Base-by-base conservation (phyloP, 2,888 invertebrate species). In the Orthosia incerta region DNA sequence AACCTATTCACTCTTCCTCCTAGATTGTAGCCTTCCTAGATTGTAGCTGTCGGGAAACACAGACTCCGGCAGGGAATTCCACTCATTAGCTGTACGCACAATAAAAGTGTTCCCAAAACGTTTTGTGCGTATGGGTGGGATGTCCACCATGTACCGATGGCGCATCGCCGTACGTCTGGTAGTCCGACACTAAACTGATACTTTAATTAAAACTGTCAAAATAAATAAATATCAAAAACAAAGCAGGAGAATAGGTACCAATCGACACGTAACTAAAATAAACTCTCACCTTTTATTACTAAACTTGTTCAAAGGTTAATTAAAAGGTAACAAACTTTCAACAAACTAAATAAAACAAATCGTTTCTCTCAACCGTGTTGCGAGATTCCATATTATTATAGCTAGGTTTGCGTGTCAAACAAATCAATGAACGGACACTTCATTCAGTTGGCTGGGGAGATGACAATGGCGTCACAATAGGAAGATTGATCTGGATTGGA, bases 341-440 rank as follows among this genome's bases (percentile, higher is more conserved):
- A 15, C 15, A 45, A 60, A 55, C 59, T 60, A 61, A 67, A 66
- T 78, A 70, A 79, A 79, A 71, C 66, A 71, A 65, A 79, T 82
- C 45, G 69, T 53, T 78, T 62, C 20, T 18, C 46, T 50, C 39
- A 74, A 68, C 68, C 70, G 23, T 64, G 67, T 79, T 68, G 79
- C 59, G 69, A 46, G 78, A 65, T 23, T 18, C 68, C 39, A 46
- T 39, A 83, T 86, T 72, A 72, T 23, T 81, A 78, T 74, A 84
- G 74, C 72, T 77, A 80, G 59, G 87, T 88, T 90, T 80, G 91
- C 91, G 89, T 92, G 90, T 89, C 92, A 92, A 86, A 90, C 93
- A 92, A 92, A 91, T 92, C 92, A 93, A 93, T 93, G 89, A 77
- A 87, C 88, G 83, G 88, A 89, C 86, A 86, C 80, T 82, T 88